Conservation (phyloP, 2,797 vertebrate species). For the Sebastes steindachneri region DNA sequence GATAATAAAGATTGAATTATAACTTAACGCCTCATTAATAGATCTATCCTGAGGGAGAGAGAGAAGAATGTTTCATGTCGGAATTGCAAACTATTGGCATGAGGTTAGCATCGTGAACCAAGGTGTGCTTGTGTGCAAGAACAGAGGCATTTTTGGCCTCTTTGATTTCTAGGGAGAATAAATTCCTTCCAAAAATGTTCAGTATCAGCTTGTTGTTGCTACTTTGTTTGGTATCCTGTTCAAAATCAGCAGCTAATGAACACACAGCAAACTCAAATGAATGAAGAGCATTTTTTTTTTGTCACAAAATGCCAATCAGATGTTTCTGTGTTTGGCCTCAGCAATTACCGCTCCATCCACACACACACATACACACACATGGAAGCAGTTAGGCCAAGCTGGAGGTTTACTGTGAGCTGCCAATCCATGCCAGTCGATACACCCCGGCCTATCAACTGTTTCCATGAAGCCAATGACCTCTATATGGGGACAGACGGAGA, state of each 20-base stretch:
- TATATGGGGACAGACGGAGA: constrained; percentile 47
- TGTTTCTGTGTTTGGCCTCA: constrained; percentile 65
- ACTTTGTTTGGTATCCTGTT: constrained; percentile 20
- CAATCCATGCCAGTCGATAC: constrained; percentile 80
- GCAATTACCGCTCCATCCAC: constrained; percentile 46
- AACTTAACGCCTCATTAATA: background rate
- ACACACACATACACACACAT: constrained; percentile 60
- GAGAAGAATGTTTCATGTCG: constrained; percentile 38
- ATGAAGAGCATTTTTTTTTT: constrained; percentile 11
- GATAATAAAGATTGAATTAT: background rate
- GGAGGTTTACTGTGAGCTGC: constrained; percentile 70
- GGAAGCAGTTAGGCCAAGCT: constrained; percentile 74
- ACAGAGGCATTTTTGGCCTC: constrained; percentile 50
- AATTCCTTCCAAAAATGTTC: constrained; percentile 49
- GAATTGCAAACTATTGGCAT: constrained; percentile 24
- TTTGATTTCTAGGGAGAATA: constrained; percentile 33
- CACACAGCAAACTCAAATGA: background rate
- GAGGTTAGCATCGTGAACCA: constrained; percentile 36
- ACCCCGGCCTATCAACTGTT: constrained; percentile 73
- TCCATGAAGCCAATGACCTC: constrained; percentile 74
- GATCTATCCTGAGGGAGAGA: background rate
- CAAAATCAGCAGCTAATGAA: background rate
- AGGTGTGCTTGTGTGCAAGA: constrained; percentile 55
- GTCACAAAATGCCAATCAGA: constrained; percentile 54
- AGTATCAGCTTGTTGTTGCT: constrained; percentile 16